Percentiles rank a stretch among this genome's conserved stretches.
Conservation (phyloP, 2,113 vertebrate genomes). For the Geococcyx californianus region DNA sequence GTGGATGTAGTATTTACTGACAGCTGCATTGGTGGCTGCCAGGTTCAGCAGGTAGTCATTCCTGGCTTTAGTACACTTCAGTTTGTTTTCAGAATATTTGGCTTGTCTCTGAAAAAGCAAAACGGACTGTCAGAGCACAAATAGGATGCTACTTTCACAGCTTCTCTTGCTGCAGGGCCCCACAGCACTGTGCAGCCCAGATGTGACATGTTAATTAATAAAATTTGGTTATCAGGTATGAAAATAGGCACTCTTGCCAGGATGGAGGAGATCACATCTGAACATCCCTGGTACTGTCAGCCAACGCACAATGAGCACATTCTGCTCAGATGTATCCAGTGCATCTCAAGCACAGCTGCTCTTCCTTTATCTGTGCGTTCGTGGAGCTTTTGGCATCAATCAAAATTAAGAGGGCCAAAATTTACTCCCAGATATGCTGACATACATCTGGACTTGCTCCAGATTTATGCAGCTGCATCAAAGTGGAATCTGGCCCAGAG, state of each 20-base stretch:
- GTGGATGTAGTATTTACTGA: slow-evolving; percentile 98
- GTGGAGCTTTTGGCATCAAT: neutral
- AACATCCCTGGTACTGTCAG: neutral
- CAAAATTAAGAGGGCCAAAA: neutral
- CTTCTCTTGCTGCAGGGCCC: neutral
- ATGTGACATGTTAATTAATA: neutral
- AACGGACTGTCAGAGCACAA: neutral
- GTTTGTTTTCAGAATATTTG: slow-evolving; percentile 98
- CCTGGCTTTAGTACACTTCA: slow-evolving; percentile 97
- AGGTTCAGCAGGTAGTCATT: slow-evolving; percentile 97
- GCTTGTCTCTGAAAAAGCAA: slow-evolving; percentile 88
- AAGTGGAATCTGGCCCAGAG: slow-evolving; percentile 22
- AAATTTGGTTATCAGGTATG: neutral
- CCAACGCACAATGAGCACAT: fast-evolving
- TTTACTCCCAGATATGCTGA: neutral
- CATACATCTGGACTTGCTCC: neutral
- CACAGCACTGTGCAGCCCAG: neutral
- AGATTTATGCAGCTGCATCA: slow-evolving; percentile 34
- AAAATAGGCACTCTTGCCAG: neutral
- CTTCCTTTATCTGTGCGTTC: neutral
- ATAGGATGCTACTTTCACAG: neutral
- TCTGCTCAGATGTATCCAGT: neutral
- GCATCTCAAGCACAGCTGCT: neutral
- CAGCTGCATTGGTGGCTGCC: slow-evolving; percentile 92
- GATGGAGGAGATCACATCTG: neutral